A percentile compares a stretch with the other conserved stretches of the same genome.
Evolutionary conservation across 2,113 vertebrate genomes (phyloP).

Genomic region (Jacana jacana): DNA sequence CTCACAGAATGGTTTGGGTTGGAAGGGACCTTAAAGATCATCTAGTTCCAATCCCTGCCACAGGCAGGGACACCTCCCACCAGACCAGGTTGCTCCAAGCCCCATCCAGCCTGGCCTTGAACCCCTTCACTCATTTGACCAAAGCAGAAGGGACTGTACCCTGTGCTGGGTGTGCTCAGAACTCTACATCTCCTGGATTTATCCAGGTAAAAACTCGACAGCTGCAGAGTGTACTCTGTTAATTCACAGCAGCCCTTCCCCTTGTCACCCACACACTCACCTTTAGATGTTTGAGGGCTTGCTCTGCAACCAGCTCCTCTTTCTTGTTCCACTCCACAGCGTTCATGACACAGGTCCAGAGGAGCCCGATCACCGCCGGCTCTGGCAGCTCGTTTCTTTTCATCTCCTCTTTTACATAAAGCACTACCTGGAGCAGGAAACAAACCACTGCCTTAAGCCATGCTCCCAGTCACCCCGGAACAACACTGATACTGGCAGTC

Average conservation of each 20-base stretch:
- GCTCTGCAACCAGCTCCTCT: slow-evolving; percentile 90
- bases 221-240: background rate
- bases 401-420: slow-evolving; percentile 93
- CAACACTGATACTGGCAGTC: background rate
- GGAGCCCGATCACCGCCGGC: slow-evolving; percentile 86
- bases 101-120: too few species aligned
- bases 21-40: too few species aligned
- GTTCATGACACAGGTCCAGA: slow-evolving; percentile 92
- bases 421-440: slow-evolving; percentile 78
- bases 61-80: too few species aligned
- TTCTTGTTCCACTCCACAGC: slow-evolving; percentile 95
- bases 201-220: background rate
- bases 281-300: slow-evolving; percentile 93
- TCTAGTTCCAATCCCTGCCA: too few species aligned
- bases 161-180: background rate
- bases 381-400: slow-evolving; percentile 87
- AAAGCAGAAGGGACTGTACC: background rate
- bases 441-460: background rate
- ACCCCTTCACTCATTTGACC: background rate
- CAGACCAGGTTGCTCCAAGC: too few species aligned
- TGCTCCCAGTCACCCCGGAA: background rate
- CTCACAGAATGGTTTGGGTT: background rate
- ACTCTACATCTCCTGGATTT: background rate
- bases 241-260: background rate
- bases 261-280: slow-evolving; percentile 34